Conservation (phyloP, 2,113 vertebrate genomes). For the Centropus bengalensis region DNA sequence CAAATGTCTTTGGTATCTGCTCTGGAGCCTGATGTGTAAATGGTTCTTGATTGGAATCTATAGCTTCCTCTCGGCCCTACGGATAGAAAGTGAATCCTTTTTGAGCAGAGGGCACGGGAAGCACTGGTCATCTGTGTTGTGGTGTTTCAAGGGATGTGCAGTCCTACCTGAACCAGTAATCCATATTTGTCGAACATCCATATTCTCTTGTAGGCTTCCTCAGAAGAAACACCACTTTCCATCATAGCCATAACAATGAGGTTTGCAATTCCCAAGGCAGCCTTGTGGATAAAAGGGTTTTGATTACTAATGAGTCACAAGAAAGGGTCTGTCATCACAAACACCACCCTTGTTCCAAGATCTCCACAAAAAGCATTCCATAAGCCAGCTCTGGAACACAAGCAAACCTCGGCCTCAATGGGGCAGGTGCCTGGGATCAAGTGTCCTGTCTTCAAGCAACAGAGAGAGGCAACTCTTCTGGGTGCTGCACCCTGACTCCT, state of each 20-base stretch:
- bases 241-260: constrained; percentile 96
- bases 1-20: constrained; percentile 80
- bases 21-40: constrained; percentile 86
- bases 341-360: not conserved
- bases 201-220: constrained; percentile 85
- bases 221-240: constrained; percentile 82
- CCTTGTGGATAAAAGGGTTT: not conserved
- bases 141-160: fast-evolving
- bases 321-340: not conserved
- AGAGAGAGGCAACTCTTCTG: too few relatives aligned
- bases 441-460: too few relatives aligned
- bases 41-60: constrained; percentile 86
- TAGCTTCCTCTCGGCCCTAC: constrained; percentile 82
- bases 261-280: constrained; percentile 95
- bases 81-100: not conserved
- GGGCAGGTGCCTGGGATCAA: not conserved
- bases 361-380: fast-evolving
- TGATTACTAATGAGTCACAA: not conserved
- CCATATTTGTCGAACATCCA: constrained; percentile 97
- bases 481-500: too few relatives aligned
- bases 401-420: fast-evolving
- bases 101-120: not conserved
- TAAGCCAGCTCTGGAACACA: not conserved
- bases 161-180: constrained; percentile 87
- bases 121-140: fast-evolving